Percentiles rank a stretch among this genome's conserved stretches.
Evolutionary conservation across 2,113 vertebrate species (phyloP).

Genomic region (Rhinopomastus cyanomelas): DNA sequence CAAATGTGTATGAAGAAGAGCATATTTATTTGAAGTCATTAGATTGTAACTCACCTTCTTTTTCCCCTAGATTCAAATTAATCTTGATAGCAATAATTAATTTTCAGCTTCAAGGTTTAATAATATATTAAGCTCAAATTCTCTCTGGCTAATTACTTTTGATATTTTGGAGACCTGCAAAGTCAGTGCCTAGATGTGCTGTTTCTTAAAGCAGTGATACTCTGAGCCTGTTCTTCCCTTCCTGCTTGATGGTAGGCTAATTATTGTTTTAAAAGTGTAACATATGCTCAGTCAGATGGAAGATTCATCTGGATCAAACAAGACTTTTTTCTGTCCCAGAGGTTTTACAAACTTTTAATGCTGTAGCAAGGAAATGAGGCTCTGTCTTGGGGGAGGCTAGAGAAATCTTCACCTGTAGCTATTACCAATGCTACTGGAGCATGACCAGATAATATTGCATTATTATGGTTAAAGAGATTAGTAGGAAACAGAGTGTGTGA

Average conservation of each 20-base stretch:
- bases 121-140: conserved; percentile 34
- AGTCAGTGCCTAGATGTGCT: neutral
- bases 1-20: neutral
- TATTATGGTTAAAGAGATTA: neutral
- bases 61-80: conserved; percentile 29
- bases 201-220: neutral
- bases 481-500: neutral
- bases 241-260: neutral
- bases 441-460: neutral
- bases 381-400: neutral
- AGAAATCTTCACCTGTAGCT: conserved; percentile 17
- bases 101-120: conserved; percentile 41
- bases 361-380: neutral
- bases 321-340: neutral
- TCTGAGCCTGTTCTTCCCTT: neutral
- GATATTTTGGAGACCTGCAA: conserved; percentile 5
- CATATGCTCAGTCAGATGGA: neutral
- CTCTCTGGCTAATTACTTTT: conserved; percentile 25
- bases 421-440: neutral
- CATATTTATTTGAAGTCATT: neutral
- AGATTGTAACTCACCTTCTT: neutral
- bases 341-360: conserved; percentile 10
- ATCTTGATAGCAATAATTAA: conserved; percentile 44
- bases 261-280: conserved; percentile 17
- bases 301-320: neutral